phyloP scores from a whole-genome alignment of 1,140 invertebrate species.

The Elymnias hypermnestra region DNA sequence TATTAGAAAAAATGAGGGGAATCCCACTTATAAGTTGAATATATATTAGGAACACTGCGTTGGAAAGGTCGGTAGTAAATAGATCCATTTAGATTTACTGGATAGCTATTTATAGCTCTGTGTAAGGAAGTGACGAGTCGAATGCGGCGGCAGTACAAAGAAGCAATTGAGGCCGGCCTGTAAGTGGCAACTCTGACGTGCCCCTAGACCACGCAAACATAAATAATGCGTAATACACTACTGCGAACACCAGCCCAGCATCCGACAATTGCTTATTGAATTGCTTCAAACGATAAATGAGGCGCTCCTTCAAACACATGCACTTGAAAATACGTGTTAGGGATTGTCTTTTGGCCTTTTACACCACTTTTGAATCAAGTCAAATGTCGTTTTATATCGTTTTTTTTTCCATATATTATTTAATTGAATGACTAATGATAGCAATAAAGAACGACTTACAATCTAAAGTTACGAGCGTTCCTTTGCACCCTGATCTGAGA shows the following conservation, averaged over 20 bases:
- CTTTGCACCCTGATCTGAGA: too few species aligned
- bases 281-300: slow-evolving; percentile 13
- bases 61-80: too few species aligned
- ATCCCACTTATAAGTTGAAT: too few species aligned
- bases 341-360: too few species aligned
- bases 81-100: slow-evolving; percentile 28
- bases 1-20: too few species aligned
- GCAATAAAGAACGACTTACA: too few species aligned
- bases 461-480: too few species aligned
- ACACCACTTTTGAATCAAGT: too few species aligned
- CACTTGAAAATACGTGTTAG: background rate
- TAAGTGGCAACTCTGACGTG: slow-evolving; percentile 25
- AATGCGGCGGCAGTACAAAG: slow-evolving; percentile 45
- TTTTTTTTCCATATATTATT: too few species aligned
- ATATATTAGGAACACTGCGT: too few species aligned
- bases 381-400: too few species aligned
- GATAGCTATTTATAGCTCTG: slow-evolving; percentile 46
- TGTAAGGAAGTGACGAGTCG: slow-evolving; percentile 43
- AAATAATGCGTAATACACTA: slow-evolving; percentile 24
- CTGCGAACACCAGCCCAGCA: slow-evolving; percentile 11
- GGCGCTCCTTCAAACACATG: slow-evolving; percentile 1
- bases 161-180: slow-evolving; percentile 53
- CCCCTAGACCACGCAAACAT: slow-evolving; percentile 17
- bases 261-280: slow-evolving; percentile 18
- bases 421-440: too few species aligned